Percentiles rank a stretch among this genome's conserved stretches.
These are phyloP conservation scores for Phengaris alcon DNA, from an alignment of 2,888 invertebrate genomes.

Conservation along the genomic window DNA sequence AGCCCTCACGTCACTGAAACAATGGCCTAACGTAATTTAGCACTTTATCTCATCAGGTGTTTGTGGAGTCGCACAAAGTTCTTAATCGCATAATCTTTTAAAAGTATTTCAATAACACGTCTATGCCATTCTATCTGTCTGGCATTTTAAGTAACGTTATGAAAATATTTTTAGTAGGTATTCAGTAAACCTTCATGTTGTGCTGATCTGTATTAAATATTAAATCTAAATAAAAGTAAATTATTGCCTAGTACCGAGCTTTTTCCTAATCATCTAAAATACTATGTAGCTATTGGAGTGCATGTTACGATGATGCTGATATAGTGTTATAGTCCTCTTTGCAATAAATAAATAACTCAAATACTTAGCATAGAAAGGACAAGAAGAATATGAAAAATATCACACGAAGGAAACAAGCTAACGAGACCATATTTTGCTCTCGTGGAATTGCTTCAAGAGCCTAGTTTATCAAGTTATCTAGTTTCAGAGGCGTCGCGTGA, in stretches of 20 bases:
- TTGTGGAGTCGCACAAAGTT: conserved; percentile 37
- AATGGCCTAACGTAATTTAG: conserved; percentile 41
- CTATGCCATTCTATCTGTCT: neutral
- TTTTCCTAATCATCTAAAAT: too few species aligned
- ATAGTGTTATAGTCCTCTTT: neutral
- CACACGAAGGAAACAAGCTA: conserved; percentile 13
- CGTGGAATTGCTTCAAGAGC: conserved; percentile 33
- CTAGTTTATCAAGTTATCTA: conserved; percentile 39
- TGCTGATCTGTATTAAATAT: too few species aligned
- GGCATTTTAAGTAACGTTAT: too few species aligned
- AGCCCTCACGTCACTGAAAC: conserved; percentile 40
- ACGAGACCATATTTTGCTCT: conserved; percentile 27
- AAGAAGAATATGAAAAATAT: conserved; percentile 13
- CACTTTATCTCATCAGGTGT: conserved; percentile 45
- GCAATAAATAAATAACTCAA: too few species aligned
- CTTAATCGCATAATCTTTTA: conserved; percentile 24
- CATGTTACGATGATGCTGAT: too few species aligned
- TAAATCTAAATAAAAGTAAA: too few species aligned
- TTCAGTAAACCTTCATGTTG: too few species aligned
- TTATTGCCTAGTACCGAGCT: too few species aligned
- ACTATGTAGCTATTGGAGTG: too few species aligned
- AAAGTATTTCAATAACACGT: conserved; percentile 27
- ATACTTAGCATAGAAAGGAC: neutral
- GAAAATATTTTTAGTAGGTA: too few species aligned
- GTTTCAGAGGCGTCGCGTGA: conserved; percentile 42